Evolutionary conservation across 2,797 vertebrate genomes (phyloP).

Genomic region (Melanotaenia nigrans): DNA sequence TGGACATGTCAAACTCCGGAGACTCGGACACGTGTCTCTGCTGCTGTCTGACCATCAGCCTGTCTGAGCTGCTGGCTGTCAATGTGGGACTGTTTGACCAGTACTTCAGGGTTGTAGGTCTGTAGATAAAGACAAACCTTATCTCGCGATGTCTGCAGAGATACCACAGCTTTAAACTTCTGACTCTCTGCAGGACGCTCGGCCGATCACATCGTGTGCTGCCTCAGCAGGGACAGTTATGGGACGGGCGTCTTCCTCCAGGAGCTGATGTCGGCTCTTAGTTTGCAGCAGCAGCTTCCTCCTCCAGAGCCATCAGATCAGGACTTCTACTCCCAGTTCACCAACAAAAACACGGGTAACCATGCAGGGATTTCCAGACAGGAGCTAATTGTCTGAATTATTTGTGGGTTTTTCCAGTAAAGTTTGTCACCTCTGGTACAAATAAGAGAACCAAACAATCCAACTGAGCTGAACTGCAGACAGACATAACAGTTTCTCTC

Average conservation of each 20-base stretch:
- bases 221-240: conserved; percentile 94
- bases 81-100: conserved; percentile 97
- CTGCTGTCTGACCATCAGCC: conserved; percentile 81
- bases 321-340: conserved; percentile 98
- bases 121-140: conserved; percentile 46
- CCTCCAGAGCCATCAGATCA: conserved; percentile 93
- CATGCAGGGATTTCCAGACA: background rate
- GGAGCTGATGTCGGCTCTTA: conserved; percentile 93
- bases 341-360: conserved; percentile 89
- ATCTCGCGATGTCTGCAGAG: background rate
- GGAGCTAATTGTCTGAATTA: background rate
- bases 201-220: conserved; percentile 89
- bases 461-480: background rate
- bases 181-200: conserved; percentile 83
- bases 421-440: background rate
- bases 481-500: conserved; percentile 7
- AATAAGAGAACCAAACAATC: background rate
- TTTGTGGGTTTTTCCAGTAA: background rate
- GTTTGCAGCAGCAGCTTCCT: conserved; percentile 89
- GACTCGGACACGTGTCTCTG: conserved; percentile 79
- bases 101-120: conserved; percentile 94
- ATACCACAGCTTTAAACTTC: background rate
- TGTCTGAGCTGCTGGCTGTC: conserved; percentile 90
- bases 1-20: conserved; percentile 82
- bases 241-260: conserved; percentile 93